Evolutionary conservation across 2,113 vertebrate species (phyloP).

Genomic region (Fulica atra): DNA sequence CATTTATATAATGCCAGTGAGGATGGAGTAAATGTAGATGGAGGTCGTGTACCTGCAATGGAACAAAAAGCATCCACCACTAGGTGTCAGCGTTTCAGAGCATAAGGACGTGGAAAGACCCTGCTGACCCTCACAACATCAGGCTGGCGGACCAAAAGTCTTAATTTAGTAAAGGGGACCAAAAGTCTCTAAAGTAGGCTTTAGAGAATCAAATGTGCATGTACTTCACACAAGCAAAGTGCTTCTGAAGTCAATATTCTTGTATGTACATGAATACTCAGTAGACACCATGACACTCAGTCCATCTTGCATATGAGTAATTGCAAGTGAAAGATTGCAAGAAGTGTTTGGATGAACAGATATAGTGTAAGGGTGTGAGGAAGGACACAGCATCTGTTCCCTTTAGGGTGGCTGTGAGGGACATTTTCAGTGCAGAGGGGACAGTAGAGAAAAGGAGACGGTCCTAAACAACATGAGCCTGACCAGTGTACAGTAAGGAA

Average conservation of each 20-base stretch:
- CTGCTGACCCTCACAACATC: not conserved
- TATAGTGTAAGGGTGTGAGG: not conserved
- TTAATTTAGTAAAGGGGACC: not conserved
- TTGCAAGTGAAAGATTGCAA: not conserved
- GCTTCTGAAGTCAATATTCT: not conserved
- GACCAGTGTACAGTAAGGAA: not conserved
- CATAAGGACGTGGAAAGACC: not conserved
- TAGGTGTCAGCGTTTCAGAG: slow-evolving; percentile 49
- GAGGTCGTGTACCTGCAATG: not conserved
- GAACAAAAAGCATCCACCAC: not conserved
- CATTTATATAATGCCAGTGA: not conserved
- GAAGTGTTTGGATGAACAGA: not conserved
- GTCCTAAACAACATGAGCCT: not conserved
- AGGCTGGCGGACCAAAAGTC: not conserved
- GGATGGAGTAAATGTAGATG: not conserved
- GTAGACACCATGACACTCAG: not conserved
- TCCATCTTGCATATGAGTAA: not conserved
- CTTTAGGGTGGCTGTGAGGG: not conserved
- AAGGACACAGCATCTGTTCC: not conserved
- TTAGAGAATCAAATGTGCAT: not conserved
- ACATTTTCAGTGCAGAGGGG: not conserved
- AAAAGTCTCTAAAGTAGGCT: not conserved
- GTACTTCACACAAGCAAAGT: not conserved
- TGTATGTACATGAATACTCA: not conserved
- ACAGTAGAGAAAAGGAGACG: not conserved